Conservation (phyloP, 2,797 vertebrate genomes). For the Clangula hyemalis region DNA sequence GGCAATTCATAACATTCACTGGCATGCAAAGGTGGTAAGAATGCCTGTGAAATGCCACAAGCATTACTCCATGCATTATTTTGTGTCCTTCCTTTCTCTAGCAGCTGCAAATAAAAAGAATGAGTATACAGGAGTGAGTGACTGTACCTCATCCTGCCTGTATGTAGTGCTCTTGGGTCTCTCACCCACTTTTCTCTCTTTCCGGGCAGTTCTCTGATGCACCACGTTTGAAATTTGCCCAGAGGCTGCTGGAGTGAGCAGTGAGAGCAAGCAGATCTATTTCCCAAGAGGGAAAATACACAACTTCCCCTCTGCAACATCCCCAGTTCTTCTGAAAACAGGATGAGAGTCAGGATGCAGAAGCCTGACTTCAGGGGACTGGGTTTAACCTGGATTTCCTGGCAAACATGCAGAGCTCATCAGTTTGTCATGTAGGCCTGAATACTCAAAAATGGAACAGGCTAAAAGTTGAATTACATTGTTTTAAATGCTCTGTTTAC, state of each 20-base stretch:
- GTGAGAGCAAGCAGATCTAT: not conserved
- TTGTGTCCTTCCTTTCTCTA: not conserved
- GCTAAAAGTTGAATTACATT: constrained; percentile 21
- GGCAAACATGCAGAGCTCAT: constrained; percentile 60
- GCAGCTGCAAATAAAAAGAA: not conserved
- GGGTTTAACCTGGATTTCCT: constrained; percentile 79
- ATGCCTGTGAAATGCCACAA: not conserved
- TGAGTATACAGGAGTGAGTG: not conserved
- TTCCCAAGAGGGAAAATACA: constrained; percentile 29
- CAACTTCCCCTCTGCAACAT: constrained; percentile 35
- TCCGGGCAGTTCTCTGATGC: not conserved
- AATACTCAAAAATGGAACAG: not conserved
- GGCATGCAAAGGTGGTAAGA: not conserved
- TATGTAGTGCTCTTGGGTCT: not conserved
- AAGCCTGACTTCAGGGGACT: constrained; percentile 52
- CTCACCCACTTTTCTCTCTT: not conserved
- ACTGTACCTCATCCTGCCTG: not conserved
- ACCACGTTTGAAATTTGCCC: not conserved
- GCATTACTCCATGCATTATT: not conserved
- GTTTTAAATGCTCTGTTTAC: constrained; percentile 63
- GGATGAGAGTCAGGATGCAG: constrained; percentile 79
- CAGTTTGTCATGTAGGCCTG: constrained; percentile 16
- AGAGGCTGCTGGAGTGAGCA: not conserved
- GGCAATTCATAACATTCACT: not conserved
- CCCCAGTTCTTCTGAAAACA: constrained; percentile 71